Conservation (phyloP, 1,140 invertebrate species). For the Drosophila oshimai region DNA sequence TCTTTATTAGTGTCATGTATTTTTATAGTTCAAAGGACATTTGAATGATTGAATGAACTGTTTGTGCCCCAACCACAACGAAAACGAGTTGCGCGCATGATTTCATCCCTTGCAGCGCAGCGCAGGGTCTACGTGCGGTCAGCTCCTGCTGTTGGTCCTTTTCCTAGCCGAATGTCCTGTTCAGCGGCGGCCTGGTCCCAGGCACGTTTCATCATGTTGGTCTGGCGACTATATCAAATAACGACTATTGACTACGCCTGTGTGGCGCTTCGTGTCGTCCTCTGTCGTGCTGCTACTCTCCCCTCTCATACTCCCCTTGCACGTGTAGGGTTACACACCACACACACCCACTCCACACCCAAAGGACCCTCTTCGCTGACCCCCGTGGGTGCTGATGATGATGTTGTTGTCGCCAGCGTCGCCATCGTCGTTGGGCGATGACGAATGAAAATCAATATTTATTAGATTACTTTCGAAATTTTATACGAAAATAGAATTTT, state of each 20-base stretch:
- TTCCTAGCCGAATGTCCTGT: conserved; percentile 47
- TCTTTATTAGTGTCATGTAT: conserved; percentile 83
- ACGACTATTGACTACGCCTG: conserved; percentile 77
- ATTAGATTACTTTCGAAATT: conserved; percentile 83
- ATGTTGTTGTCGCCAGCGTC: conserved; percentile 58
- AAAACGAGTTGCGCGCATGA: conserved; percentile 81
- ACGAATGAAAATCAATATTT: conserved; percentile 83
- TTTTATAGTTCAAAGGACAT: conserved; percentile 83
- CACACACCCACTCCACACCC: neutral
- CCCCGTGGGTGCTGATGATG: conserved; percentile 22
- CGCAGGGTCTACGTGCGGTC: conserved; percentile 76
- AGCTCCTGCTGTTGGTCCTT: conserved; percentile 31
- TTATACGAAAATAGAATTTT: conserved; percentile 82
- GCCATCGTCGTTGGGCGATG: conserved; percentile 62
- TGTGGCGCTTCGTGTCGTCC: conserved; percentile 38
- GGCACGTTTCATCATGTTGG: conserved; percentile 79
- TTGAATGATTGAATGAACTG: conserved; percentile 83
- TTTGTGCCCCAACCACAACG: conserved; percentile 30
- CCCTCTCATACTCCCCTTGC: conserved; percentile 34
- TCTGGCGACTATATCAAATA: conserved; percentile 78
- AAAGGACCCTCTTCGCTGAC: conserved; percentile 7
- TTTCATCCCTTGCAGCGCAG: conserved; percentile 78
- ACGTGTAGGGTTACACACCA: conserved; percentile 73
- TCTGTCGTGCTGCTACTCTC: conserved; percentile 42
- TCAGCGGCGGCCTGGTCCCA: conserved; percentile 63